Evolutionary conservation across 2,888 invertebrate genomes (phyloP), one percentile per base, ranked within the genome.

Genomic region (Baronia brevicornis): DNA sequence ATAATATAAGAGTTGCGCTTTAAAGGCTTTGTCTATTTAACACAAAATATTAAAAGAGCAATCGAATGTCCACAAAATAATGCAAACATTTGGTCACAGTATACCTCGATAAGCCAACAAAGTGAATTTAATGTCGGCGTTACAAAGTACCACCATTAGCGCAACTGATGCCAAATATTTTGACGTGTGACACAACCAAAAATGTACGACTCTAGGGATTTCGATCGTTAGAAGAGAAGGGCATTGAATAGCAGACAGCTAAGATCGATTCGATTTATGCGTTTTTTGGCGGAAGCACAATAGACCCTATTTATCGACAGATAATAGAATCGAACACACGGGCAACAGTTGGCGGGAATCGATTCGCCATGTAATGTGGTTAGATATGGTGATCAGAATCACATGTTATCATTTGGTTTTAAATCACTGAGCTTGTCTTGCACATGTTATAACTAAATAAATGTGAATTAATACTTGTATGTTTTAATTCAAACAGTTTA

Each of bases 181-280:
- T 80, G 84, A 82, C 84, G 49, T 74, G 69, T 64, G 59, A 62
- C 56, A 58, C 64, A 58, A 57, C 60, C 60, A 65, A 65, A 78
- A 68, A 68, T 58, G 62, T 68, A 73, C 69, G 71, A 73, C 59
- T 65, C 79, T 65, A 46, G 82, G 79, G 80, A 80, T 48, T 57
- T 44, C 44, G 45, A 38, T 59, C 67, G 72, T 66, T 67, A 69
- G 53, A 49, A 53, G 47, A 52, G 50, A 48, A 59, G 60, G 66
- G 63, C 64, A 69, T 60, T 69, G 61, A 68, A 68, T 65, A 56
- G 70, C 58, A 67, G 71, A 70, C 71, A 72, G 70, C 58, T 59
- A 75, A 79, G 80, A 80, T 84, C 74, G 82, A 79, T 80, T 79
- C 74, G 74, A 79, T 84, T 75, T 80, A 75, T 79, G 69, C 64